Evolutionary conservation across 2,797 vertebrate species (phyloP).

Genomic region (Columba guinea): DNA sequence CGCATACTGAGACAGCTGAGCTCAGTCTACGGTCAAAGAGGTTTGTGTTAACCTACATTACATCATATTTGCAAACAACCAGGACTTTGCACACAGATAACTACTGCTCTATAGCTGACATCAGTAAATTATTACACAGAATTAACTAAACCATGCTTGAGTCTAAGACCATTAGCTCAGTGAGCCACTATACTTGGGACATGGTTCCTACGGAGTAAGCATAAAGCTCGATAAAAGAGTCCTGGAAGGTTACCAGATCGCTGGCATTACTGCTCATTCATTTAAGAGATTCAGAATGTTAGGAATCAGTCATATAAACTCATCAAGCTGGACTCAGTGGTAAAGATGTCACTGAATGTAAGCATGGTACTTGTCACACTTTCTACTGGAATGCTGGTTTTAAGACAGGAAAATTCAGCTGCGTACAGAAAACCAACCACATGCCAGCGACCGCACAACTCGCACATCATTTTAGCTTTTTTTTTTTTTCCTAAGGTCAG

Average conservation of each 20-base stretch:
- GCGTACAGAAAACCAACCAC: neutral
- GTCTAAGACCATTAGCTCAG: neutral
- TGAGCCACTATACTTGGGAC: neutral
- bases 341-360: neutral
- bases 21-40: neutral
- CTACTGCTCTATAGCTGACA: slow-evolving; percentile 11
- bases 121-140: slow-evolving; percentile 62
- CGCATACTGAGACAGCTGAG: neutral
- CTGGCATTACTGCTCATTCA: neutral
- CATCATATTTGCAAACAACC: neutral
- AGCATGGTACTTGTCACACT: neutral
- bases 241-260: neutral
- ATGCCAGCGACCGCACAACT: neutral
- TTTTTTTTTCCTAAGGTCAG: neutral
- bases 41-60: slow-evolving; percentile 14
- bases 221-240: neutral
- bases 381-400: neutral
- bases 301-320: neutral
- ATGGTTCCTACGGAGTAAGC: neutral
- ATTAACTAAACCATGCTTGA: slow-evolving; percentile 41
- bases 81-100: slow-evolving; percentile 65
- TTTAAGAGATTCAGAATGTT: neutral
- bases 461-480: neutral
- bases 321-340: neutral
- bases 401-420: neutral